Evolutionary conservation across 2,888 invertebrate genomes (phyloP), one percentile per base, ranked within the genome.

Genomic region (Fissipunctia ypsillon): DNA sequence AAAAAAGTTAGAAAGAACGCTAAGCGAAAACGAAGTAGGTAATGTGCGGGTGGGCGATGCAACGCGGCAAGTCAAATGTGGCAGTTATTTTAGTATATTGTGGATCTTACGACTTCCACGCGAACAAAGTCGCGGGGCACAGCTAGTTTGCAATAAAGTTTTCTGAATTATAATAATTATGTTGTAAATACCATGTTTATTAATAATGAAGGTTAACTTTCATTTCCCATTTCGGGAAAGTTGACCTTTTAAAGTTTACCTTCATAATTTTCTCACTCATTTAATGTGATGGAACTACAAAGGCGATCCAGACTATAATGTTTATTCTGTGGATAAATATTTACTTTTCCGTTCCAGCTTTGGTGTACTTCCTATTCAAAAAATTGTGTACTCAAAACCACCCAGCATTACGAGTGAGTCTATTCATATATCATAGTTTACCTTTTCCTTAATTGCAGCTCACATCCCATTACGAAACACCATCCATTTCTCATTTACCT

Each of bases 401-500:
- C 6, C 9, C 43, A 41, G 7, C 2, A 16, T 54, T 28, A 54
- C 0, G 16, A 35, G 16, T 4, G 41, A n/a, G 22, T 52, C 14
- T 65, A 35, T 52, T 54, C 12, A 56, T 41, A 65, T 22, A 56
- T 38, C n/a, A n/a, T n/a, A n/a, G n/a, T 76, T 66, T 10, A 9
- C 41, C 22, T 57, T 41, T 3, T 10, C 9, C 22, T 66, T 71
- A 76, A 82, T 82, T 80, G 57, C 28, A 35, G 0, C 35, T 50
- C 63, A 56, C n/a, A 25, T 71, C 19, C 52, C 35, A 69, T 61
- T 45, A 56, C 54, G 16, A 22, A 69, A 64, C 50, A 43, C 35
- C 48, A 78, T 71, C 75, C 28, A 82, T 80, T 76, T 57, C 72
- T 54, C 45, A 84, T 80, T 76, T 31, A 48, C 52, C 35, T 57